Evolutionary conservation across 2,797 vertebrate species (phyloP).

Genomic region (Nyctalus aviator): DNA sequence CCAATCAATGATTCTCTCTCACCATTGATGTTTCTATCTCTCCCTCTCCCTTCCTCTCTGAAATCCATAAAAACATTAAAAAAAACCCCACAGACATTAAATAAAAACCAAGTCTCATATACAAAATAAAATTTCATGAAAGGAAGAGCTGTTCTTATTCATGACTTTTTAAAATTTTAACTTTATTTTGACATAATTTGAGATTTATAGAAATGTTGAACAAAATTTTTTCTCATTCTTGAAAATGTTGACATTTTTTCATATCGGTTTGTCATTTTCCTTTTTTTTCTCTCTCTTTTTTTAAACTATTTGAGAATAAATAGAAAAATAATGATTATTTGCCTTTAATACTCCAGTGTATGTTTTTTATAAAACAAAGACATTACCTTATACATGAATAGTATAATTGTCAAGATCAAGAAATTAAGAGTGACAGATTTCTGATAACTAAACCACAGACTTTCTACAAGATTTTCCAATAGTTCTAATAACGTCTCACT

Average conservation of each 20-base stretch:
- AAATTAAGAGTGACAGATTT: not conserved
- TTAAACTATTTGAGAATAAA: not conserved
- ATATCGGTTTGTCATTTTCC: not conserved
- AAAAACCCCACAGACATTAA: not conserved
- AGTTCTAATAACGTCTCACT: not conserved
- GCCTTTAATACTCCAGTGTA: not conserved
- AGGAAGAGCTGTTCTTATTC: not conserved
- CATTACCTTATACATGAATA: not conserved
- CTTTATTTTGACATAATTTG: not conserved
- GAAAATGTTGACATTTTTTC: not conserved
- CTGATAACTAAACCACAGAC: not conserved
- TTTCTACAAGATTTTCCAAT: not conserved
- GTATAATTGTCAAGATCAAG: not conserved
- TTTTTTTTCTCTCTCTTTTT: not conserved
- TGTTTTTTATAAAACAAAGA: not conserved
- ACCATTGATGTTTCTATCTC: too few species aligned
- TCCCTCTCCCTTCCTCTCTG: too few species aligned
- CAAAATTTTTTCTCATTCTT: not conserved
- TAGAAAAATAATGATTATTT: not conserved
- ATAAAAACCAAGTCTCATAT: not conserved
- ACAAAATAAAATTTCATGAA: constrained; percentile 22
- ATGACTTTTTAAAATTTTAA: not conserved
- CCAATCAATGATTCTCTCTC: too few species aligned
- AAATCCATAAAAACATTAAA: too few species aligned
- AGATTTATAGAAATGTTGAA: not conserved